Base-by-base conservation (phyloP, 30 jellyfish, hydroid and myxozoan species). In the Hydractinia symbiolongicarpus region DNA sequence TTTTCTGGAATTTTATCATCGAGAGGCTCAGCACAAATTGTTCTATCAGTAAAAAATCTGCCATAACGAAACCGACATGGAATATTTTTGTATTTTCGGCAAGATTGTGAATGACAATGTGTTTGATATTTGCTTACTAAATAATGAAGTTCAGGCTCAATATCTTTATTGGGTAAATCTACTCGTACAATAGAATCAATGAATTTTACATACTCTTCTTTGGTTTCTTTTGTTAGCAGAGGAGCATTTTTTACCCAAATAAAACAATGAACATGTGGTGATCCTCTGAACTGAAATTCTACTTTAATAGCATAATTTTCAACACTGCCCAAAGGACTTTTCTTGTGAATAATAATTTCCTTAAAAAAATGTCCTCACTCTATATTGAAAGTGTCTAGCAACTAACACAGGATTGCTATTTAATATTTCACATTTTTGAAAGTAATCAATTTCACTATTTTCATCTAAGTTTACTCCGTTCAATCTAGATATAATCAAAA, bases 211-310 rank as follows among this genome's bases (percentile, higher is more conserved):
- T 54, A 50, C 10, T 75, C 51, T 21, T 15, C 76, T 16, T 75
- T 75, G 17, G 83, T 75, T 75, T 75, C 83, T 15, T 21, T 40
- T 9, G 83, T 19, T 13, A 75, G 83, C 30, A 75, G 78, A 49
- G 83, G 83, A 9, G 83, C 81, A 50, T 75, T 50, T 20, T 15
- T 53, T 10, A 75, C 30, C 83, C 83, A 75, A 75, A 75, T 20
- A 55, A 75, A 75, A 5, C 78, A 75, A 75, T 75, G 83, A 20
- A 75, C 55, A 54, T 75, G 76, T 49, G 81, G 80, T 49, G 11
- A n/a, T 13, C 82, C 82, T 16, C 82, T 21, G 50, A 73, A 15
- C n/a, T n/a, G 64, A 16, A 72, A 40, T 20, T 74, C 77, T 7
- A 74, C 83, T 7, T 74, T 44, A 21, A 50, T 74, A 10, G 30